Conservation (phyloP, 2,797 vertebrate genomes). For the Mustela erminea region DNA sequence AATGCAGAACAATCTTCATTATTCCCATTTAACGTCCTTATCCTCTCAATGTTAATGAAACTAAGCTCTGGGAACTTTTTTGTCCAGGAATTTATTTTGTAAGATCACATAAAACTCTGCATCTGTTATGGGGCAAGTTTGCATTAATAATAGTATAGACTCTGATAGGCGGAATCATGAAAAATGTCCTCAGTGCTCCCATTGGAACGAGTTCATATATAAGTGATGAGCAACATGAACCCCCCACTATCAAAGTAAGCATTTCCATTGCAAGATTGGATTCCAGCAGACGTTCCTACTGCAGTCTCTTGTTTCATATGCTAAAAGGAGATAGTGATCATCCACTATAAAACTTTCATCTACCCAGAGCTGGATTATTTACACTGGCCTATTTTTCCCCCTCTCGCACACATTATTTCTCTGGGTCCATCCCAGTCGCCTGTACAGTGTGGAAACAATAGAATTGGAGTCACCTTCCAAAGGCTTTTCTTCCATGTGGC, state of each 20-base stretch:
- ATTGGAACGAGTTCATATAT: slow-evolving; percentile 88
- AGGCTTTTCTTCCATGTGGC: slow-evolving; percentile 73
- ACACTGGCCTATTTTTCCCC: slow-evolving; percentile 77
- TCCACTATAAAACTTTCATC: slow-evolving; percentile 87
- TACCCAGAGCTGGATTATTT: slow-evolving; percentile 81
- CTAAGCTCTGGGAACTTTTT: slow-evolving; percentile 45
- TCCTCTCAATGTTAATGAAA: slow-evolving; percentile 76
- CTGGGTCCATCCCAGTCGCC: slow-evolving; percentile 60
- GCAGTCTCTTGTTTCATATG: slow-evolving; percentile 83
- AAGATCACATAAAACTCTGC: slow-evolving; percentile 55
- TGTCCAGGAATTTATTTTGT: not conserved
- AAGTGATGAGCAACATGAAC: slow-evolving; percentile 93
- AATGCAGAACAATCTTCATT: slow-evolving; percentile 49
- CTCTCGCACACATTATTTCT: not conserved
- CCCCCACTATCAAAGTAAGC: slow-evolving; percentile 54
- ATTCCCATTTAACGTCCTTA: slow-evolving; percentile 56
- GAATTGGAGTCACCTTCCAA: slow-evolving; percentile 48
- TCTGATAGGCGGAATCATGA: slow-evolving; percentile 58
- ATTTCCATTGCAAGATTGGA: slow-evolving; percentile 87
- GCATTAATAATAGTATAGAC: slow-evolving; percentile 49
- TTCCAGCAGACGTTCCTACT: slow-evolving; percentile 81
- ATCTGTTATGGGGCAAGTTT: slow-evolving; percentile 70
- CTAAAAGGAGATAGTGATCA: slow-evolving; percentile 85
- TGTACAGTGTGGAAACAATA: slow-evolving; percentile 69
- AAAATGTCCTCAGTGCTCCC: slow-evolving; percentile 86